Evolutionary conservation across 2,797 vertebrate genomes (phyloP).

Genomic region (Esox masquinongy): DNA sequence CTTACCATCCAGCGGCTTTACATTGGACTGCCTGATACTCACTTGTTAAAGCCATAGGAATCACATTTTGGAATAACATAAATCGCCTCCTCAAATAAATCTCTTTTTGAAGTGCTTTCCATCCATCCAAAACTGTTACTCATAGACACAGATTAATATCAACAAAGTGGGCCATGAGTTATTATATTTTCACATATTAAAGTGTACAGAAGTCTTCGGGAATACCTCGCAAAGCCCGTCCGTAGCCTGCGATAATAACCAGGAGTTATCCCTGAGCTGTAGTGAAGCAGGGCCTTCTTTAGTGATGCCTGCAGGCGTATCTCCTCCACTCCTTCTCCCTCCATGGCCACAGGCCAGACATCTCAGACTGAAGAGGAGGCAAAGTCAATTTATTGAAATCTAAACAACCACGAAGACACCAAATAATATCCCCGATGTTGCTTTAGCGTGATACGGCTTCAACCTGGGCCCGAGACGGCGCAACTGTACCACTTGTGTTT

Average conservation of each 20-base stretch:
- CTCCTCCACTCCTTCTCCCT: slow-evolving; percentile 20
- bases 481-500: slow-evolving; percentile 46
- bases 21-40: neutral
- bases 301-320: slow-evolving; percentile 55
- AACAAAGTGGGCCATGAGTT: slow-evolving; percentile 57
- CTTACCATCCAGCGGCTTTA: neutral
- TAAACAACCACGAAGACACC: slow-evolving; percentile 64
- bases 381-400: slow-evolving; percentile 58
- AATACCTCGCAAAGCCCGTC: slow-evolving; percentile 61
- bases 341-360: slow-evolving; percentile 47
- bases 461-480: slow-evolving; percentile 23
- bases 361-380: slow-evolving; percentile 56
- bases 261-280: slow-evolving; percentile 68
- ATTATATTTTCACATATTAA: slow-evolving; percentile 63
- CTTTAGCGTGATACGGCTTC: slow-evolving; percentile 47
- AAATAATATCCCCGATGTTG: slow-evolving; percentile 47
- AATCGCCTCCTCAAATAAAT: neutral
- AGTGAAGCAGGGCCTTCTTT: slow-evolving; percentile 56
- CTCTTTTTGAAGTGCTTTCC: slow-evolving; percentile 39
- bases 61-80: neutral
- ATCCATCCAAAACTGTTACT: slow-evolving; percentile 50
- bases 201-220: slow-evolving; percentile 46
- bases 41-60: slow-evolving; percentile 2
- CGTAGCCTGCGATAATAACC: slow-evolving; percentile 64
- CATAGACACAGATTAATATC: slow-evolving; percentile 61